phyloP scores from a whole-genome alignment of 2,888 invertebrate genomes.

The Apodemia duryi region DNA sequence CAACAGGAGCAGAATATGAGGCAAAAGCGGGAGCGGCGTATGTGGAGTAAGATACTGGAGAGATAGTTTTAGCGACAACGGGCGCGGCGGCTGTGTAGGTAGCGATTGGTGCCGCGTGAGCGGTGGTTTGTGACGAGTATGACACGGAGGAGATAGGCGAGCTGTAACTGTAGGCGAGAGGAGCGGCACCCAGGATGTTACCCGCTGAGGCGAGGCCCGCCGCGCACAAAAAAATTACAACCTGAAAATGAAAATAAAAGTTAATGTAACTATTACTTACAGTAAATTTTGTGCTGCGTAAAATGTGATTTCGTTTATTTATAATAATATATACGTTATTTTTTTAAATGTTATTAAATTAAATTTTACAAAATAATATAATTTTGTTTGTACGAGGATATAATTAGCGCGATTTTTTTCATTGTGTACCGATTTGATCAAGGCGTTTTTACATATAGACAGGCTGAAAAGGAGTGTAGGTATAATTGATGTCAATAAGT shows the following conservation, averaged over 20 bases:
- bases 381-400: too few species aligned
- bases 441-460: too few species aligned
- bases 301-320: too few species aligned
- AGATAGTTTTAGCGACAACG: slow-evolving; percentile 37
- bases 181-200: slow-evolving; percentile 62
- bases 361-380: too few species aligned
- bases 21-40: slow-evolving; percentile 56
- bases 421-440: too few species aligned
- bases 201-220: slow-evolving; percentile 82
- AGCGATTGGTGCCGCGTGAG: slow-evolving; percentile 43
- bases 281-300: too few species aligned
- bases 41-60: slow-evolving; percentile 40
- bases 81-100: slow-evolving; percentile 37
- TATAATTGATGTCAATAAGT: too few species aligned
- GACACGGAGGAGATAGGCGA: slow-evolving; percentile 72
- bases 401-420: too few species aligned
- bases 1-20: slow-evolving; percentile 43
- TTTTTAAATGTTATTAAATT: too few species aligned
- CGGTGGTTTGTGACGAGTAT: slow-evolving; percentile 37
- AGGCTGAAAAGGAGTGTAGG: too few species aligned
- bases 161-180: slow-evolving; percentile 58
- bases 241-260: slow-evolving; percentile 40
- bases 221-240: slow-evolving; percentile 77
- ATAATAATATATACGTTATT: too few species aligned
- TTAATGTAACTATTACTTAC: too few species aligned